Evolutionary conservation across 2,888 invertebrate species (phyloP).

Genomic region (Acholoe squamosa): DNA sequence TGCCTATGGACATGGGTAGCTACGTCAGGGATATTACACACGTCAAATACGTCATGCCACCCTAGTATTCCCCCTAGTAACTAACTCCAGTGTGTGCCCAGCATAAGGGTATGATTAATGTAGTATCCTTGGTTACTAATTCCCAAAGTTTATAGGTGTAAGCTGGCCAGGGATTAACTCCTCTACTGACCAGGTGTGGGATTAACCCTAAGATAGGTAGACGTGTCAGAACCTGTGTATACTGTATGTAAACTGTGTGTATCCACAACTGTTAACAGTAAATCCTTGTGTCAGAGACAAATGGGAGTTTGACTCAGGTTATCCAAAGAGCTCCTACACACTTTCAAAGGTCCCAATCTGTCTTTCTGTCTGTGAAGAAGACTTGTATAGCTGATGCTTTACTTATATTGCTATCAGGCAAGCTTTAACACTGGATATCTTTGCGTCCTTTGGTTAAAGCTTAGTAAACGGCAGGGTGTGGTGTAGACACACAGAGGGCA

Average conservation of each 20-base stretch:
- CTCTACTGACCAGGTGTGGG: neutral
- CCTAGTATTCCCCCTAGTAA: no score
- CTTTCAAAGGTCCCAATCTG: no score
- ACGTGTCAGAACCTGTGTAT: neutral
- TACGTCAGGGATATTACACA: no score
- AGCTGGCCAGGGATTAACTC: neutral
- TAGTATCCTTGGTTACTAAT: neutral
- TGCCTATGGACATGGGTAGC: no score
- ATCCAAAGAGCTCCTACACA: neutral
- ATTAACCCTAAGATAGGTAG: neutral
- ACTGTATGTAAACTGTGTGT: neutral
- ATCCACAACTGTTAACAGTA: neutral
- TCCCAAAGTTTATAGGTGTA: neutral
- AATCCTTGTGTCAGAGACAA: neutral
- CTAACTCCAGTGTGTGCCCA: neutral
- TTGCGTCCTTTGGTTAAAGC: no score
- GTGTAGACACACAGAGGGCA: no score
- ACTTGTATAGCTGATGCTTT: no score
- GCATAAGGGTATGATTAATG: neutral
- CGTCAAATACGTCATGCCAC: no score
- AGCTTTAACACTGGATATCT: no score
- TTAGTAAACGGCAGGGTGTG: no score
- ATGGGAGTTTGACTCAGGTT: neutral
- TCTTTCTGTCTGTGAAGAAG: no score
- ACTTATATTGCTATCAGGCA: no score